A percentile compares a stretch with the other conserved stretches of the same genome.
Evolutionary conservation across 1,140 invertebrate species (phyloP).

Genomic region (Spodoptera frugiperda): DNA sequence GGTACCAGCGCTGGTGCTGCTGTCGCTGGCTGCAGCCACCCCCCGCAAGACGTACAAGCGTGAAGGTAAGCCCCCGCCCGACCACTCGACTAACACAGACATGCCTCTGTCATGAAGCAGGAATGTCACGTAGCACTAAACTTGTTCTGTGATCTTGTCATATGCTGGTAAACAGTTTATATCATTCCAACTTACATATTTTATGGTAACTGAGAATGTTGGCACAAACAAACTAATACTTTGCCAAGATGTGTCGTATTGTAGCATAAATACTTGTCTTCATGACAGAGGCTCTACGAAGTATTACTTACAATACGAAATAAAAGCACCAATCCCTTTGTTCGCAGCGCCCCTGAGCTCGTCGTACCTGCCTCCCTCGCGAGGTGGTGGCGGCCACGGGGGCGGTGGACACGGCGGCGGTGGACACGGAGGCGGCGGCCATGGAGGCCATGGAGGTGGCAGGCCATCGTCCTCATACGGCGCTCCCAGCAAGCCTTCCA

Average conservation of each 20-base stretch:
- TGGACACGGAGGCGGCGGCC: constrained; percentile 36
- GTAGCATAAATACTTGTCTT: background rate
- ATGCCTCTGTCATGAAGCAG: constrained; percentile 10
- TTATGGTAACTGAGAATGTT: too few relatives aligned
- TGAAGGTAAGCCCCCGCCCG: constrained; percentile 32
- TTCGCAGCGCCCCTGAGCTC: constrained; percentile 78
- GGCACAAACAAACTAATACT: too few relatives aligned
- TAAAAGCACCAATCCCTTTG: constrained; percentile 51
- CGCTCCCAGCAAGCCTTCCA: constrained; percentile 66
- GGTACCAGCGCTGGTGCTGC: constrained; percentile 50
- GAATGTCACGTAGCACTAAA: too few relatives aligned
- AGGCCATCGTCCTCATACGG: constrained; percentile 83
- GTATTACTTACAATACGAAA: constrained; percentile 19
- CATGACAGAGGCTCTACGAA: constrained; percentile 33
- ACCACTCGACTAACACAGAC: background rate
- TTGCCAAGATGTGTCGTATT: too few relatives aligned
- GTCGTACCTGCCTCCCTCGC: constrained; percentile 81
- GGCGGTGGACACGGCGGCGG: constrained; percentile 39
- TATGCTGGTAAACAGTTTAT: too few relatives aligned
- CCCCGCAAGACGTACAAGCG: constrained; percentile 45
- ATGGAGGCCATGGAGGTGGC: constrained; percentile 56
- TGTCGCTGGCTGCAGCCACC: constrained; percentile 43
- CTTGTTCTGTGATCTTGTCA: too few relatives aligned
- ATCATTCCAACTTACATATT: too few relatives aligned
- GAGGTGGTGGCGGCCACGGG: constrained; percentile 54